phyloP scores from a whole-genome alignment of 2,113 vertebrate species.

The Perca fluviatilis region DNA sequence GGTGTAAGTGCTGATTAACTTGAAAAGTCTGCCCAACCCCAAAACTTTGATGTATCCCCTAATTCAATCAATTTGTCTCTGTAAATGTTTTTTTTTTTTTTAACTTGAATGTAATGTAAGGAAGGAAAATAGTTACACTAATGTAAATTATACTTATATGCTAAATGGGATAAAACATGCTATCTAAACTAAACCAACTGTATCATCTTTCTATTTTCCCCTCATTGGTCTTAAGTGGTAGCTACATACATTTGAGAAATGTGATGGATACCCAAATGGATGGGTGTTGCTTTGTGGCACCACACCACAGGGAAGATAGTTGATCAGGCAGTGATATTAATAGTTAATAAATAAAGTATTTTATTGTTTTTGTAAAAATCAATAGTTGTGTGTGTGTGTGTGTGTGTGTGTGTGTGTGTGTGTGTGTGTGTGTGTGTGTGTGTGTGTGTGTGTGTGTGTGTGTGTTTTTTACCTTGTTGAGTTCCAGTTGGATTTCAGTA shows the following conservation, averaged over 20 bases:
- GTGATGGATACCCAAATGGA: background rate
- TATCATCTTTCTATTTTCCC: too few relatives aligned
- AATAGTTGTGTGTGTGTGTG: background rate
- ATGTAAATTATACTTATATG: background rate
- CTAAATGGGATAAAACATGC: background rate
- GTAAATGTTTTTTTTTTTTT: too few relatives aligned
- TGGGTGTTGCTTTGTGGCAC: background rate
- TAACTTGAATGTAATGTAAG: too few relatives aligned
- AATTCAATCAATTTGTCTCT: background rate
- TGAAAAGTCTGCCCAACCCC: background rate
- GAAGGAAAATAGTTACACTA: background rate
- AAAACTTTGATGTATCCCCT: background rate
- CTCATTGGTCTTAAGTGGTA: too few relatives aligned
- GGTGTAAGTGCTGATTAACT: background rate
- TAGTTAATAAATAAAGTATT: background rate
- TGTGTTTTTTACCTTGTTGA: constrained; percentile 7
- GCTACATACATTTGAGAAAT: background rate
- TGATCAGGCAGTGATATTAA: background rate
- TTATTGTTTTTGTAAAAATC: background rate
- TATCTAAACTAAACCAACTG: background rate
- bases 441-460: background rate
- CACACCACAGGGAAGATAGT: background rate
- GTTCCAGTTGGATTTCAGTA: constrained; percentile 52
- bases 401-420: background rate
- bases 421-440: background rate